Conservation (phyloP, 2,113 vertebrate species). For the Neogobius melanostomus region DNA sequence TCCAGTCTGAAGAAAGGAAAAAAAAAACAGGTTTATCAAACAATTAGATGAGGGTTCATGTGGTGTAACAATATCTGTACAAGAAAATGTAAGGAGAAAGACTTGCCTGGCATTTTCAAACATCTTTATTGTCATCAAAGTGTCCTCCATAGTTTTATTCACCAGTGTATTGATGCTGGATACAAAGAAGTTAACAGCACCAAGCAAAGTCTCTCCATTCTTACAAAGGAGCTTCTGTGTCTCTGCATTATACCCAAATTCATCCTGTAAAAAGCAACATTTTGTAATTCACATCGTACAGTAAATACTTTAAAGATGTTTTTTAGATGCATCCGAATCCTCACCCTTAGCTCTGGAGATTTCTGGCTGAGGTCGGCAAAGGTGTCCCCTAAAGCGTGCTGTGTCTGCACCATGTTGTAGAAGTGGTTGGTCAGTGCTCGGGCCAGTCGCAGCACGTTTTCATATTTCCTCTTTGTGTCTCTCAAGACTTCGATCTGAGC, state of each 20-base stretch:
- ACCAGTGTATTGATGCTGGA: slow-evolving; percentile 97
- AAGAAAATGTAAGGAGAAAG: neutral
- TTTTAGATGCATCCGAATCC: neutral
- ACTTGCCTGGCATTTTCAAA: slow-evolving; percentile 91
- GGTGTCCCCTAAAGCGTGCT: slow-evolving; percentile 92
- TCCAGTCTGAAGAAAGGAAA: slow-evolving; percentile 80
- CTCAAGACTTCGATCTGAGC: slow-evolving; percentile 93
- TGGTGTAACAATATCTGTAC: neutral
- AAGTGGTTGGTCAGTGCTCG: slow-evolving; percentile 90
- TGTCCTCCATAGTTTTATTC: slow-evolving; percentile 99
- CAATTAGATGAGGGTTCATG: neutral
- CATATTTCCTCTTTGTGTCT: slow-evolving; percentile 96
- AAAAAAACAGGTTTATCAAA: neutral
- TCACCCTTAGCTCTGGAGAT: slow-evolving; percentile 93
- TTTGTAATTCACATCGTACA: neutral
- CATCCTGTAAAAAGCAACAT: slow-evolving; percentile 78
- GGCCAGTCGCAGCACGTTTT: slow-evolving; percentile 87
- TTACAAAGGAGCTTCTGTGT: slow-evolving; percentile 96
- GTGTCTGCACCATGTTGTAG: slow-evolving; percentile 97
- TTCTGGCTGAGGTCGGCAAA: slow-evolving; percentile 99
- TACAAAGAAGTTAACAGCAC: slow-evolving; percentile 96
- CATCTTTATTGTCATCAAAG: slow-evolving; percentile 93
- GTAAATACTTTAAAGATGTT: too few relatives aligned
- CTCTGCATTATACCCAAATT: slow-evolving; percentile 97
- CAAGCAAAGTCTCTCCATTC: slow-evolving; percentile 94